Evolutionary conservation across 2,113 vertebrate species (phyloP).

Genomic region (Phaethornis superciliosus): DNA sequence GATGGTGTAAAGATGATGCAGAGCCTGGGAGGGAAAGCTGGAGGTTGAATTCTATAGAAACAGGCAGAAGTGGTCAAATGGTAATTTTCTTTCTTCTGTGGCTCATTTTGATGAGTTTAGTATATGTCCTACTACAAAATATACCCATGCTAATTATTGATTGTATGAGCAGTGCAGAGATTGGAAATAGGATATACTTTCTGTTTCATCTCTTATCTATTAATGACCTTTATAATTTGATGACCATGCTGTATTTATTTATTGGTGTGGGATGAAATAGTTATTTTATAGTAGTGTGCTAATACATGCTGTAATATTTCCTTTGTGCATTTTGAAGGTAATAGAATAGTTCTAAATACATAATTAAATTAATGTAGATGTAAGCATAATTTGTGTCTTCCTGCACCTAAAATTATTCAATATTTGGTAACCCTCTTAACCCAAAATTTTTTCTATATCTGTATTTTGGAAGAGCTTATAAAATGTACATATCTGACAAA

Average conservation of each 20-base stretch:
- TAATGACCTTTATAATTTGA: neutral
- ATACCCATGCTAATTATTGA: neutral
- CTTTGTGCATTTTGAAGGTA: neutral
- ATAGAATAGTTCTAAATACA: neutral
- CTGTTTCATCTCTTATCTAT: neutral
- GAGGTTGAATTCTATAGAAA: neutral
- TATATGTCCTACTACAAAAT: neutral
- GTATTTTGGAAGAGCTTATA: neutral
- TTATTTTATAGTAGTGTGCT: neutral
- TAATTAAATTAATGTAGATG: neutral
- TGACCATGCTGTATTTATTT: neutral
- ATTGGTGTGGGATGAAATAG: neutral
- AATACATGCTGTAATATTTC: neutral
- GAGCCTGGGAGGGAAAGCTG: neutral
- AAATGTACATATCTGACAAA: neutral
- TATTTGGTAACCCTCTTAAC: neutral
- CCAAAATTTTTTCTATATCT: neutral
- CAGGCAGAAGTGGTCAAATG: neutral
- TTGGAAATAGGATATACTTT: neutral
- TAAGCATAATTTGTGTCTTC: neutral
- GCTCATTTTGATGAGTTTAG: neutral
- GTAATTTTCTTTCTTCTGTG: neutral
- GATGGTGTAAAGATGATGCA: neutral
- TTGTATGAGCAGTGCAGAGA: neutral
- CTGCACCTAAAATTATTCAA: neutral